A percentile compares a stretch with the other conserved stretches of the same genome.
These are phyloP conservation scores for Brachymystax lenok DNA, from an alignment of 2,797 vertebrate genomes.

Conservation along the genomic window DNA sequence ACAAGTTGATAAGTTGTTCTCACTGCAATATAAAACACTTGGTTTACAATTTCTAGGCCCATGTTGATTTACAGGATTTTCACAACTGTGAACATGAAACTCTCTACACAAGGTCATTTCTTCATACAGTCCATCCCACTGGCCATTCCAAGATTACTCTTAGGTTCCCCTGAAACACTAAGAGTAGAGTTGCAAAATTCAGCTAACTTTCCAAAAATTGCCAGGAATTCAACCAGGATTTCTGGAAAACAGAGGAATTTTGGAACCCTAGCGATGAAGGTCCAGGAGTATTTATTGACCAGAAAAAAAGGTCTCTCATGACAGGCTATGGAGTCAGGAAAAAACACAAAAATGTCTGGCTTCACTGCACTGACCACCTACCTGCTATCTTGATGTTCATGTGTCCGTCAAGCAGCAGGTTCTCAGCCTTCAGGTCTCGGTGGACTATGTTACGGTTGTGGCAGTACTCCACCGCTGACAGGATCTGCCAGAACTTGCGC, in stretches of 20 bases:
- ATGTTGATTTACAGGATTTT: background rate
- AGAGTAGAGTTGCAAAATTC: background rate
- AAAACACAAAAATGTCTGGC: background rate
- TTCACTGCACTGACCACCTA: slow-evolving; percentile 47
- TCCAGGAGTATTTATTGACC: too few species aligned
- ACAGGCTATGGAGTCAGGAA: background rate
- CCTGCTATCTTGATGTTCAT: slow-evolving; percentile 99
- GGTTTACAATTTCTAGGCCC: too few species aligned
- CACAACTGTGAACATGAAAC: background rate
- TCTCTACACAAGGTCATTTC: background rate
- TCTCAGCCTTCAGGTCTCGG: slow-evolving; percentile 96
- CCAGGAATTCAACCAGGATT: too few species aligned
- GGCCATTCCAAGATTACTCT: background rate
- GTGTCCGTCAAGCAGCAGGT: slow-evolving; percentile 91
- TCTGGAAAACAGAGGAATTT: too few species aligned
- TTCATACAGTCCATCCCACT: background rate
- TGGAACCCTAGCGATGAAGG: too few species aligned
- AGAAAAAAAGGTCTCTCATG: too few species aligned
- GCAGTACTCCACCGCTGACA: slow-evolving; percentile 95
- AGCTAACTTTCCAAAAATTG: background rate
- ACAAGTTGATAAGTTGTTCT: background rate
- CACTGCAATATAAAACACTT: background rate
- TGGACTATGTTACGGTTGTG: slow-evolving; percentile 94
- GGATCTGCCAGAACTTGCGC: slow-evolving; percentile 98
- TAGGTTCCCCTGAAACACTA: background rate